Percentiles rank a stretch among this genome's conserved stretches.
phyloP scores from a whole-genome alignment of 2,888 invertebrate genomes.

The Drepana falcataria region DNA sequence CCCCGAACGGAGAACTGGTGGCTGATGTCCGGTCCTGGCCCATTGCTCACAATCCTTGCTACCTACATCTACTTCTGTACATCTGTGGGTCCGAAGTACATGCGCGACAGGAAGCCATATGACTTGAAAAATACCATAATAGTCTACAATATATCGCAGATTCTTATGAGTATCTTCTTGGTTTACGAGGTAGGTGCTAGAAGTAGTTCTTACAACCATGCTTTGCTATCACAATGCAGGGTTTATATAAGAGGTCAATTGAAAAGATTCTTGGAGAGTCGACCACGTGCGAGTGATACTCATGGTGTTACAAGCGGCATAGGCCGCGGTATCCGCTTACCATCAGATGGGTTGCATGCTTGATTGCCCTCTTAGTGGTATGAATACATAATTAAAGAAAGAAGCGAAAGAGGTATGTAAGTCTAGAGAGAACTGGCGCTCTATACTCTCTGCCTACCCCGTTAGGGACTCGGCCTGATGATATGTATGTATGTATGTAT shows the following conservation, averaged over 20 bases:
- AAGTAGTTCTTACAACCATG: not conserved
- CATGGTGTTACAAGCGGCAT: too few relatives aligned
- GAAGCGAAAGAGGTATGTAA: too few relatives aligned
- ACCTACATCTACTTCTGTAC: constrained; percentile 85
- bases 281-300: too few relatives aligned
- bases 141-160: constrained; percentile 92
- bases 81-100: constrained; percentile 85
- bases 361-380: too few relatives aligned
- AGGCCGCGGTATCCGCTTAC: too few relatives aligned
- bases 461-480: too few relatives aligned
- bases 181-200: constrained; percentile 63
- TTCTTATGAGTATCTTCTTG: constrained; percentile 88
- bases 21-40: constrained; percentile 86
- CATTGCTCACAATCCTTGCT: constrained; percentile 81
- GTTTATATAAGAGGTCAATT: not conserved
- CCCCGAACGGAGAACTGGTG: constrained; percentile 87
- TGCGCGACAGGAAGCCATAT: constrained; percentile 86
- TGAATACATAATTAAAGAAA: too few relatives aligned
- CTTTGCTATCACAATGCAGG: not conserved
- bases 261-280: too few relatives aligned
- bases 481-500: too few relatives aligned
- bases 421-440: too few relatives aligned
- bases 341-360: too few relatives aligned
- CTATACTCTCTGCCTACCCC: too few relatives aligned
- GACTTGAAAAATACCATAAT: constrained; percentile 86